Conservation (phyloP, 2,797 vertebrate genomes). For the Gastrophryne carolinensis region DNA sequence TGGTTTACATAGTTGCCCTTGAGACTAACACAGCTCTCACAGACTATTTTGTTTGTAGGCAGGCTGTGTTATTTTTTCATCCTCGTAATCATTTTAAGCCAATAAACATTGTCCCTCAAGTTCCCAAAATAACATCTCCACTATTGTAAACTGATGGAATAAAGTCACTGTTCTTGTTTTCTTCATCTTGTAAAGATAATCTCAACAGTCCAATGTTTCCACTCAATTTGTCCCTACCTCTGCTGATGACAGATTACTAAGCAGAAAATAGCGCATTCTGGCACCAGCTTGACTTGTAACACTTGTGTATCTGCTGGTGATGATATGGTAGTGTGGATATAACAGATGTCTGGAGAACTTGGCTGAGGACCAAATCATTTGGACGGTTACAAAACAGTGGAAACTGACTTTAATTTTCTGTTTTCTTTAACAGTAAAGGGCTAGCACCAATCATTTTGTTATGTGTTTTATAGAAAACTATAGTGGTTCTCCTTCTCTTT, state of each 20-base stretch:
- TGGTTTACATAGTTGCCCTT: too few species aligned
- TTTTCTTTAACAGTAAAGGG: too few species aligned
- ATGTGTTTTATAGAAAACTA: too few species aligned
- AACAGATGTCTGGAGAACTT: constrained; percentile 45
- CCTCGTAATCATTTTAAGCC: neutral
- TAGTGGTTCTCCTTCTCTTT: too few species aligned
- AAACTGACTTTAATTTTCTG: neutral
- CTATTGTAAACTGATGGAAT: neutral
- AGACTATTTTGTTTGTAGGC: too few species aligned
- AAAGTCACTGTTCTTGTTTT: constrained; percentile 8
- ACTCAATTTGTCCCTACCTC: constrained; percentile 35
- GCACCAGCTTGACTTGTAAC: constrained; percentile 25
- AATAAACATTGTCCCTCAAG: constrained; percentile 11
- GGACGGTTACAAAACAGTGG: constrained; percentile 20
- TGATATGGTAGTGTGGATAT: constrained; percentile 42
- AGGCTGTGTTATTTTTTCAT: neutral
- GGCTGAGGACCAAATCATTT: constrained; percentile 26
- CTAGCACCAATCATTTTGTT: too few species aligned
- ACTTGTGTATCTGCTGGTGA: constrained; percentile 41
- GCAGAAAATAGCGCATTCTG: constrained; percentile 47
- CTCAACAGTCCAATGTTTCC: constrained; percentile 33
- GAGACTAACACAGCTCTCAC: too few species aligned
- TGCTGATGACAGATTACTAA: constrained; percentile 41
- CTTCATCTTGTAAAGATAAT: constrained; percentile 30
- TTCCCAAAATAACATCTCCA: constrained; percentile 16